Percentiles rank a stretch among this genome's conserved stretches.
These are phyloP conservation scores for Dreissena polymorpha DNA, from an alignment of 1,140 invertebrate genomes.

Conservation along the genomic window DNA sequence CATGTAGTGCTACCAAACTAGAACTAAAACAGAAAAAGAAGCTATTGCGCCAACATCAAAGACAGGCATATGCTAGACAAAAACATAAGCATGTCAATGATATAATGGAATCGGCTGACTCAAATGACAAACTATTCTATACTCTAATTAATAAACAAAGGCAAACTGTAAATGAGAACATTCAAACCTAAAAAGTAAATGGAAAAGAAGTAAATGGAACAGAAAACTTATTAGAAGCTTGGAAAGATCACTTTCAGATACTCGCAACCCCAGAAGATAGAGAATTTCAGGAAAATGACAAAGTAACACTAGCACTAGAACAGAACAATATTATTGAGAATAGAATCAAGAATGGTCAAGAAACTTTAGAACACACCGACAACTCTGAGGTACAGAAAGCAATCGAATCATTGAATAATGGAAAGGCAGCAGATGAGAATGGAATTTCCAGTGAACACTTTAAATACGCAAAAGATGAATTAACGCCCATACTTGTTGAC, in stretches of 20 bases:
- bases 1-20: neutral
- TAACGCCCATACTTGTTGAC: neutral
- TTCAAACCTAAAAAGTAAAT: neutral
- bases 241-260: neutral
- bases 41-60: neutral
- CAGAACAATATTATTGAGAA: constrained; percentile 1
- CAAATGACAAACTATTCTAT: no score
- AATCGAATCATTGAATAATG: neutral
- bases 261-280: neutral
- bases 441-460: constrained; percentile 5
- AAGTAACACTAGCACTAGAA: neutral
- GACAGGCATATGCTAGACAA: neutral
- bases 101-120: no score
- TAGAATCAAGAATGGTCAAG: neutral
- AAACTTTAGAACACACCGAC: neutral
- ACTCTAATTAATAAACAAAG: neutral
- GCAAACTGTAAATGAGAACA: neutral
- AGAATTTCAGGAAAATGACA: neutral
- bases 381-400: neutral
- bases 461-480: neutral
- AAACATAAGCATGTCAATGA: neutral
- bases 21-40: constrained; percentile 5
- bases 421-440: constrained; percentile 1
- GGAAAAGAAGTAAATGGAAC: neutral
- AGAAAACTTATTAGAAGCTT: neutral